A percentile compares a stretch with the other conserved stretches of the same genome.
Evolutionary conservation across 2,888 invertebrate species (phyloP).

Genomic region (Pseudococcus viburni): DNA sequence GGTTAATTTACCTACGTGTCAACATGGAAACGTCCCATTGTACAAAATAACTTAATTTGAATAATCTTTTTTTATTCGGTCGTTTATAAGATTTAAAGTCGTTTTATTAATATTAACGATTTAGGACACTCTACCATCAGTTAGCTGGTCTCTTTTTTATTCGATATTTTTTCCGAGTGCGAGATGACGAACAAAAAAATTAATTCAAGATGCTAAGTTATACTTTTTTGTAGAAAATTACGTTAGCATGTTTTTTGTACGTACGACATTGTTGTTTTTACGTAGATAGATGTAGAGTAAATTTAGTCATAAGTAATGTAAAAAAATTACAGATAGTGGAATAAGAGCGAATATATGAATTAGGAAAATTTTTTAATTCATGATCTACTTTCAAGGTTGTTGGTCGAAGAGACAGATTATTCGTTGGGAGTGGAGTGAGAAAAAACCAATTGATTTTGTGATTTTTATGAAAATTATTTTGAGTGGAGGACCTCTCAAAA

Average conservation of each 20-base stretch:
- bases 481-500: too few relatives aligned
- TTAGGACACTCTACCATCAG: not conserved
- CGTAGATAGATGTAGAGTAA: not conserved
- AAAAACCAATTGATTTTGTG: too few relatives aligned
- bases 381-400: constrained; percentile 2
- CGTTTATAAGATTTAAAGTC: constrained; percentile 13
- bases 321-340: not conserved
- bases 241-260: not conserved
- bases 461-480: too few relatives aligned
- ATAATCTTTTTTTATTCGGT: constrained; percentile 33
- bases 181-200: not conserved
- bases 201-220: not conserved
- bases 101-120: constrained; percentile 17
- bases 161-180: not conserved
- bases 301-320: constrained; percentile 26
- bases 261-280: not conserved
- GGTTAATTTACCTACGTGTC: constrained; percentile 89
- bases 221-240: constrained; percentile 22
- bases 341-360: not conserved
- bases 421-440: too few relatives aligned
- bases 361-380: constrained; percentile 25
- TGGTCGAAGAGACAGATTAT: not conserved
- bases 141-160: constrained; percentile 23
- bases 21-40: constrained; percentile 23
- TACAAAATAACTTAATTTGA: constrained; percentile 51